Conservation (phyloP, 2,113 vertebrate genomes). For the Formicarius rufipectus region DNA sequence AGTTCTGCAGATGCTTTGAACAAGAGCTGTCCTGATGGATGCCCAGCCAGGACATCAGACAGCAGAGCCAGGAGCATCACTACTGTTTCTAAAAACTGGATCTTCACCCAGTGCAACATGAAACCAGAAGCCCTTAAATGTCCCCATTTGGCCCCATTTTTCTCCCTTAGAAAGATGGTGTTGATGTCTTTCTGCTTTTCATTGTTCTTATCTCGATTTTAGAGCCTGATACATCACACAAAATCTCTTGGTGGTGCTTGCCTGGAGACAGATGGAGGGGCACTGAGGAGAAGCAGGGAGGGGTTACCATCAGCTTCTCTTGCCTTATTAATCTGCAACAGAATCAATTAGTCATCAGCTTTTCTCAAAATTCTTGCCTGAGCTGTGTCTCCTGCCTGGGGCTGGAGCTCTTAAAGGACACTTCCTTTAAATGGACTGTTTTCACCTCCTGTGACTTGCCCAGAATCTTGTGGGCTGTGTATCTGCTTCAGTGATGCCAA, state of each 20-base stretch:
- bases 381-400: not conserved
- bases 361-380: not conserved
- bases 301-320: not conserved
- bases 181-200: not conserved
- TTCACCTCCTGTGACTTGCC: not conserved
- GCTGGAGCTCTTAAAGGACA: not conserved
- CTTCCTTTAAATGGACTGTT: not conserved
- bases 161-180: not conserved
- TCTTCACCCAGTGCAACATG: rapidly evolving
- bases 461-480: not conserved
- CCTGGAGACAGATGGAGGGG: not conserved
- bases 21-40: rapidly evolving
- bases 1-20: not conserved
- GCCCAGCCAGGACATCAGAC: not conserved
- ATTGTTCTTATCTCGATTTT: not conserved
- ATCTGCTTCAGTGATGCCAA: not conserved
- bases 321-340: not conserved
- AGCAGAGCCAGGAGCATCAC: not conserved
- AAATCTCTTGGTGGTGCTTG: not conserved
- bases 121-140: not conserved
- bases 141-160: rapidly evolving
- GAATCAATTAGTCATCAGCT: not conserved
- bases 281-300: not conserved
- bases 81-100: rapidly evolving
- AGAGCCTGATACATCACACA: not conserved